Conservation (phyloP, 2,888 invertebrate species). For the Pterostichus niger region DNA sequence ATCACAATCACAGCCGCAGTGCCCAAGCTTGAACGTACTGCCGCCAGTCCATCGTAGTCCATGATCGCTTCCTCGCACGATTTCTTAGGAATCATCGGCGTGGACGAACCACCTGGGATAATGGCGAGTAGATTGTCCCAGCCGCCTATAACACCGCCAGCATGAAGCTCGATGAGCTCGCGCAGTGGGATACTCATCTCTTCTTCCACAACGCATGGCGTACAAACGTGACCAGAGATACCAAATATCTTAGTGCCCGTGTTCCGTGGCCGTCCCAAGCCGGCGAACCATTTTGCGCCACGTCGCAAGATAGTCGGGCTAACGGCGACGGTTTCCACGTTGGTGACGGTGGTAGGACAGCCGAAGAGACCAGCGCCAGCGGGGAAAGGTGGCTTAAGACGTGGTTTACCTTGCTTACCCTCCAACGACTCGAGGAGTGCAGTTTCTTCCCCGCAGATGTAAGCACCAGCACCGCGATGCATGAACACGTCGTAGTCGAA, state of each 20-base stretch:
- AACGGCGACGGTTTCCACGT: slow-evolving; percentile 99
- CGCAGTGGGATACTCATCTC: slow-evolving; percentile 99
- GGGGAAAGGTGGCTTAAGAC: slow-evolving; percentile 99
- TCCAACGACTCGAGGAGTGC: slow-evolving; percentile 99
- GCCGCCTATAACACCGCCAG: slow-evolving; percentile 97
- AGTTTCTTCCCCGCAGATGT: slow-evolving; percentile 99
- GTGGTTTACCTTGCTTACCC: slow-evolving; percentile 98
- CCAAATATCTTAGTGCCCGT: slow-evolving; percentile 98
- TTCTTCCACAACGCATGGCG: slow-evolving; percentile 99
- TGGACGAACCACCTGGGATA: slow-evolving; percentile 99
- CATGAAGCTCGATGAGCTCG: slow-evolving; percentile 96
- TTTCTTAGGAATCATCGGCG: slow-evolving; percentile 97
- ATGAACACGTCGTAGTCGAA: slow-evolving; percentile 99
- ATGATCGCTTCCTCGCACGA: slow-evolving; percentile 96
- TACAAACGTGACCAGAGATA: slow-evolving; percentile 98
- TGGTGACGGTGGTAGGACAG: slow-evolving; percentile 99
- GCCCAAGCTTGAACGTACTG: slow-evolving; percentile 96
- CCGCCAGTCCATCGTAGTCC: slow-evolving; percentile 98
- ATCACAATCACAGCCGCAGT: slow-evolving; percentile 99
- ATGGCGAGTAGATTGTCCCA: slow-evolving; percentile 99
- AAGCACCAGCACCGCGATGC: slow-evolving; percentile 99
- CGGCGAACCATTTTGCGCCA: slow-evolving; percentile 97
- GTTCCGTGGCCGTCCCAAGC: slow-evolving; percentile 97
- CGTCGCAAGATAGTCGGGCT: slow-evolving; percentile 97
- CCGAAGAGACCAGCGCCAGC: slow-evolving; percentile 99